Percentiles rank a stretch among this genome's conserved stretches.
phyloP scores from a whole-genome alignment of 2,797 vertebrate genomes.

The Microctenopoma lineatum region DNA sequence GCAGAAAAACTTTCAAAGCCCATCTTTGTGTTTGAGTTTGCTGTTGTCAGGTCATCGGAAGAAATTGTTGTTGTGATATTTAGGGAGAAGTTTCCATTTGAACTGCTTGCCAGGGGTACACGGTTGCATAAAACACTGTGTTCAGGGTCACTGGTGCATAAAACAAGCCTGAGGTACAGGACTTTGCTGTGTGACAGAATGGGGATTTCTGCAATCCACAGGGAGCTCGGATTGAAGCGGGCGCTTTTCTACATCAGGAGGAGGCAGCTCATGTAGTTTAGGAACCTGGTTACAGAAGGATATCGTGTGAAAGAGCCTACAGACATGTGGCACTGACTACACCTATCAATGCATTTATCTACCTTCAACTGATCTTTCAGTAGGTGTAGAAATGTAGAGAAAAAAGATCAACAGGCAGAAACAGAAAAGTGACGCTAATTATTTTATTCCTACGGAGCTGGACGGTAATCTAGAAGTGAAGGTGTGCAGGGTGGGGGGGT shows the following conservation, averaged over 20 bases:
- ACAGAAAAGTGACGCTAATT: slow-evolving; percentile 54
- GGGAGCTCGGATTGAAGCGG: slow-evolving; percentile 36
- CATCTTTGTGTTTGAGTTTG: background rate
- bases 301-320: slow-evolving; percentile 3
- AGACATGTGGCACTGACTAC: slow-evolving; percentile 2
- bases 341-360: background rate
- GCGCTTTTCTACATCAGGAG: slow-evolving; percentile 14
- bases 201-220: slow-evolving; percentile 49
- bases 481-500: slow-evolving; percentile 63
- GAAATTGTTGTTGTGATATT: background rate
- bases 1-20: background rate
- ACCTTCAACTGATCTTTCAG: slow-evolving; percentile 52
- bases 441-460: slow-evolving; percentile 64
- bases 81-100: slow-evolving; percentile 1
- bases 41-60: background rate
- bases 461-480: slow-evolving; percentile 34
- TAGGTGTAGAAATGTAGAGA: slow-evolving; percentile 38
- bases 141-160: slow-evolving; percentile 13
- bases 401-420: slow-evolving; percentile 51
- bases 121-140: slow-evolving; percentile 12
- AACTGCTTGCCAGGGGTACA: slow-evolving; percentile 7
- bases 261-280: slow-evolving; percentile 20
- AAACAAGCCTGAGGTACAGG: slow-evolving; percentile 10
- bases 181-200: slow-evolving; percentile 61
- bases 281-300: slow-evolving; percentile 5